phyloP scores from a whole-genome alignment of 2,888 invertebrate genomes.

The Meiosimyza decipiens region DNA sequence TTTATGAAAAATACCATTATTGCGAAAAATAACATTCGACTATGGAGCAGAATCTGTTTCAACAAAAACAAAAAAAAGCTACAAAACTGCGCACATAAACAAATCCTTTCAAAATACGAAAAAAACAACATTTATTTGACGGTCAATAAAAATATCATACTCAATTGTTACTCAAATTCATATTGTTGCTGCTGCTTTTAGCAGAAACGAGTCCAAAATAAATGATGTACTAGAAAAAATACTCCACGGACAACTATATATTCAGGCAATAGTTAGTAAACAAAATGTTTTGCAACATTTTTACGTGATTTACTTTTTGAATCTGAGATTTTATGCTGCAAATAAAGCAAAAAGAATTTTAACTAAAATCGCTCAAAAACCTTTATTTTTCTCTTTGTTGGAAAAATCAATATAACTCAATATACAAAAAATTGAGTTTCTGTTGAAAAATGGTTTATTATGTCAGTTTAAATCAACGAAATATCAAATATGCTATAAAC shows the following conservation, averaged over 20 bases:
- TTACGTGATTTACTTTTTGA: constrained; percentile 12
- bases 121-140: no score
- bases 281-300: constrained; percentile 27
- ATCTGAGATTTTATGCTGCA: not conserved
- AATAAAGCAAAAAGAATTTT: not conserved
- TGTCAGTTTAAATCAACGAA: no score
- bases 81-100: not conserved
- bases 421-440: no score
- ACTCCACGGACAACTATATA: constrained; percentile 5
- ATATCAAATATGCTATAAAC: no score
- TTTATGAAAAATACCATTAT: constrained; percentile 7
- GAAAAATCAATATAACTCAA: no score
- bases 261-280: constrained; percentile 12
- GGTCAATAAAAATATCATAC: not conserved
- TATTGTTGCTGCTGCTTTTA: not conserved
- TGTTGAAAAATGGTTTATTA: no score
- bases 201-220: not conserved
- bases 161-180: not conserved
- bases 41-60: not conserved
- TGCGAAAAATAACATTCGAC: not conserved
- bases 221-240: not conserved
- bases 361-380: not conserved
- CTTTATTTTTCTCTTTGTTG: no score
- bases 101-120: no score
- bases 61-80: not conserved